These are phyloP conservation scores for Siderastrea radians DNA, from an alignment of 92 coral and sea anemone species.

Conservation along the genomic window DNA sequence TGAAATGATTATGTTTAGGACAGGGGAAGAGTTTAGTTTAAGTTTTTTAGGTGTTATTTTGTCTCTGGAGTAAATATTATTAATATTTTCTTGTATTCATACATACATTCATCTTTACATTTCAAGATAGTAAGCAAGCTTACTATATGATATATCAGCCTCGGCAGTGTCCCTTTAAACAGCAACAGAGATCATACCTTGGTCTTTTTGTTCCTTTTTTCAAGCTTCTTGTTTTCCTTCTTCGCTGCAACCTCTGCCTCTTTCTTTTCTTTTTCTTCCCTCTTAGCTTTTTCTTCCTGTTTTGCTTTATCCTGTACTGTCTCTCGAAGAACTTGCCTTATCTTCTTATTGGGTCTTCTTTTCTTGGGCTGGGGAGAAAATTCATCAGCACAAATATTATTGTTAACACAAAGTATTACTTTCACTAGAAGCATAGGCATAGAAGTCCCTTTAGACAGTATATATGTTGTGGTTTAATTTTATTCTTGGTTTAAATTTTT, in stretches of 20 bases:
- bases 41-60: too few relatives aligned
- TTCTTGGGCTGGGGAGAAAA: conserved; percentile 7
- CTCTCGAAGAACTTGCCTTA: conserved; percentile 12
- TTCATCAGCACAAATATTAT: background rate
- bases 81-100: too few relatives aligned
- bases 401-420: background rate
- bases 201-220: conserved; percentile 41
- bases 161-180: background rate
- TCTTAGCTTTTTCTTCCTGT: conserved; percentile 19
- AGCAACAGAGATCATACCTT: conserved; percentile 13
- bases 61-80: too few relatives aligned
- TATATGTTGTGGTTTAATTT: background rate
- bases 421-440: background rate
- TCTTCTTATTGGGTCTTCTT: background rate
- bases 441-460: background rate
- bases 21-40: too few relatives aligned
- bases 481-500: too few relatives aligned
- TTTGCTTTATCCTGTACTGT: conserved; percentile 10
- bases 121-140: too few relatives aligned
- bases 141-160: too few relatives aligned
- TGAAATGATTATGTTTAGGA: too few relatives aligned
- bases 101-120: too few relatives aligned
- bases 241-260: conserved; percentile 8
- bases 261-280: conserved; percentile 50
- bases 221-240: conserved; percentile 50